phyloP scores from a whole-genome alignment of 2,888 invertebrate genomes.

The Pterobdella sp. region DNA sequence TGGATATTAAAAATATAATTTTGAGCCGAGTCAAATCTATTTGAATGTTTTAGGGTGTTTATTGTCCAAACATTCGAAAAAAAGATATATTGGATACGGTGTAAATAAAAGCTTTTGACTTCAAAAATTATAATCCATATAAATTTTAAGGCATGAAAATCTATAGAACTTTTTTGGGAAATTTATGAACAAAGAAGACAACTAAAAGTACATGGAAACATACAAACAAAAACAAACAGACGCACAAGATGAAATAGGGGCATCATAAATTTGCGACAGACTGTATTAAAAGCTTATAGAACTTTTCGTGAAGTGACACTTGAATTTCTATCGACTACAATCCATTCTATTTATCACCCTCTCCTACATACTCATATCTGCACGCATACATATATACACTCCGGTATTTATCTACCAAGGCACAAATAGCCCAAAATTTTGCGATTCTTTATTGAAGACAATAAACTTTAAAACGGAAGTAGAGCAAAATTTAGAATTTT shows the following conservation, averaged over 20 bases:
- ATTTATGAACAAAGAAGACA: background rate
- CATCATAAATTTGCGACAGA: constrained; percentile 12
- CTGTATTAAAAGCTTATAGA: constrained; percentile 12
- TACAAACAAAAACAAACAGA: background rate
- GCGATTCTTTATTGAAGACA: too few species aligned
- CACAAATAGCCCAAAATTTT: too few species aligned
- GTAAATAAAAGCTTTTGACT: too few species aligned
- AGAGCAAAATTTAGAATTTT: too few species aligned
- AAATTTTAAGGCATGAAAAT: too few species aligned
- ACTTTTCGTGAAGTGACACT: constrained; percentile 9
- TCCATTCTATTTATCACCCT: constrained; percentile 7
- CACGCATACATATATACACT: constrained; percentile 4
- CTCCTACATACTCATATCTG: background rate
- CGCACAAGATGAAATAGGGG: constrained; percentile 2
- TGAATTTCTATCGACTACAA: constrained; percentile 12
- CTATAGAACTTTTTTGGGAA: background rate
- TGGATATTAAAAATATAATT: too few species aligned
- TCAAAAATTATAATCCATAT: too few species aligned
- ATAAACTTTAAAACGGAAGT: too few species aligned
- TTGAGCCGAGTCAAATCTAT: too few species aligned
- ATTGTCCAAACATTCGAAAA: too few species aligned
- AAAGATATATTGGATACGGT: too few species aligned
- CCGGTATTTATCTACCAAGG: background rate
- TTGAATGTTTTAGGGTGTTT: too few species aligned
- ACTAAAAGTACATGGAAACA: background rate